Conservation (phyloP, 2,113 vertebrate species). For the Bubo blakistoni region DNA sequence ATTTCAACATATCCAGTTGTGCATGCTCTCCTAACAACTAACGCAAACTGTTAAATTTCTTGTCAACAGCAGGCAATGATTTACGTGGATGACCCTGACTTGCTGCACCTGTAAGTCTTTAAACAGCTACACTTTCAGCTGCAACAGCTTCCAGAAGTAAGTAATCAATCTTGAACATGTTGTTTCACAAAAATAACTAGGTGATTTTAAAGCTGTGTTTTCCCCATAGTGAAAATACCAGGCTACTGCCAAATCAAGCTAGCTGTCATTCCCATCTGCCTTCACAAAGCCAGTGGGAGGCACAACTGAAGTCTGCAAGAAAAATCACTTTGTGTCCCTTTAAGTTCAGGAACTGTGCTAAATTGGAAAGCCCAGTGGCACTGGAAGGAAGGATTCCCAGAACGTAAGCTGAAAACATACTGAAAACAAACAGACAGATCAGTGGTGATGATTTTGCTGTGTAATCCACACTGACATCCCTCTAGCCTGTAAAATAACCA, state of each 20-base stretch:
- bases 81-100: neutral
- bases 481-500: accelerated
- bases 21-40: neutral
- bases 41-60: neutral
- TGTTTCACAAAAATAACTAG: neutral
- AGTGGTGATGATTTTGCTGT: neutral
- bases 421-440: neutral
- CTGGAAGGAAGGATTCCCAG: neutral
- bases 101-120: slow-evolving; percentile 3
- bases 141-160: slow-evolving; percentile 6
- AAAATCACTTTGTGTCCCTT: neutral
- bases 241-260: neutral
- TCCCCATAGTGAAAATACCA: neutral
- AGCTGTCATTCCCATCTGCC: neutral
- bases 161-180: neutral
- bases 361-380: neutral
- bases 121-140: neutral
- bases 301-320: neutral
- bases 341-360: neutral
- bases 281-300: neutral
- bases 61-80: neutral
- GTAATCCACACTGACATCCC: neutral
- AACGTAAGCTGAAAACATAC: neutral
- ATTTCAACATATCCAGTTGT: neutral
- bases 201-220: neutral